These are phyloP conservation scores for Drosophila anomelani DNA, from an alignment of 2,888 invertebrate species.

Conservation along the genomic window DNA sequence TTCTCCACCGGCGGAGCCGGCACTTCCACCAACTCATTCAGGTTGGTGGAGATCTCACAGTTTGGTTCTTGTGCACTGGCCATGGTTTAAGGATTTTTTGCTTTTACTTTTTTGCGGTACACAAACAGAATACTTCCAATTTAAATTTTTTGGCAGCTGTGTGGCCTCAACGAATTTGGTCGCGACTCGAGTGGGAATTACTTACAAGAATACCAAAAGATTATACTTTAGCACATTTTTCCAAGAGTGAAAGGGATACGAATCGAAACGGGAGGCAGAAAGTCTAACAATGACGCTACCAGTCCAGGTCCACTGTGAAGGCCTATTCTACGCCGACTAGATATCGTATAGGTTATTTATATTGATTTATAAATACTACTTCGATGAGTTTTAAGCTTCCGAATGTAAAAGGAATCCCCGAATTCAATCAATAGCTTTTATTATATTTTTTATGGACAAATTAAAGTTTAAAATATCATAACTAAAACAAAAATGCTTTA, in stretches of 20 bases:
- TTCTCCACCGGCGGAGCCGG: slow-evolving; percentile 1
- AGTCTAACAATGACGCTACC: slow-evolving; percentile 36
- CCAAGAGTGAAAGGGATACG: slow-evolving; percentile 47
- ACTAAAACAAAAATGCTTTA: no score
- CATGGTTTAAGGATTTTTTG: slow-evolving; percentile 36
- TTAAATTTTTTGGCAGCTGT: slow-evolving; percentile 24
- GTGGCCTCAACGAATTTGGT: slow-evolving; percentile 37
- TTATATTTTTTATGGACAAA: no score
- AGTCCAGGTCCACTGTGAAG: background rate
- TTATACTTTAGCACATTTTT: slow-evolving; percentile 52
- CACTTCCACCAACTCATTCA: slow-evolving; percentile 30
- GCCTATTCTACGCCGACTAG: background rate
- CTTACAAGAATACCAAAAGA: slow-evolving; percentile 52
- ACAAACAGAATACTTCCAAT: slow-evolving; percentile 19
- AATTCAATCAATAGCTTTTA: no score
- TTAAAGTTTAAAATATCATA: no score
- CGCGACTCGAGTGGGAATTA: slow-evolving; percentile 49
- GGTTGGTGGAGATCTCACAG: background rate
- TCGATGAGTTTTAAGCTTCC: no score
- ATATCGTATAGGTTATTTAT: slow-evolving; percentile 19
- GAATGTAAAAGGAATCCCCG: no score
- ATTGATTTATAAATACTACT: slow-evolving; percentile 68
- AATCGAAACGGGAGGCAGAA: slow-evolving; percentile 55
- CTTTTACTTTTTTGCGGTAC: background rate
- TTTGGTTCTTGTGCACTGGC: slow-evolving; percentile 51